phyloP scores from a whole-genome alignment of 1,140 invertebrate genomes.

The Cherax quadricarinatus region DNA sequence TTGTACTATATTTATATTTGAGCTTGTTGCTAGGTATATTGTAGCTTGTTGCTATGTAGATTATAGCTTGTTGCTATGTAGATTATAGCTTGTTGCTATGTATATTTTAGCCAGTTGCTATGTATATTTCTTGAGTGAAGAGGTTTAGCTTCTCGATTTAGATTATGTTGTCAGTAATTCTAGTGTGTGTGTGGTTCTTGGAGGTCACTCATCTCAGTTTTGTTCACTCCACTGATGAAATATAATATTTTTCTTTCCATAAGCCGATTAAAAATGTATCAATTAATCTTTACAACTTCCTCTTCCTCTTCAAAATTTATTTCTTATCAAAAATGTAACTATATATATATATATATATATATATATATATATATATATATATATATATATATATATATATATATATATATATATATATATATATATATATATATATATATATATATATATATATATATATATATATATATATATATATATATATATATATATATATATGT shows the following conservation, averaged over 20 bases:
- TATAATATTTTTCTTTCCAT: background rate
- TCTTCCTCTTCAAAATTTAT: background rate
- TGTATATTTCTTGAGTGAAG: no score
- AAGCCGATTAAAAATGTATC: background rate
- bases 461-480: background rate
- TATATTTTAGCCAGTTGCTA: no score
- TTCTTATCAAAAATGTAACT: background rate
- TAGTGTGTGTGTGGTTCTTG: no score
- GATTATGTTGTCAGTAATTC: no score
- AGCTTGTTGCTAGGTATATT: no score
- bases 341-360: constrained; percentile 3
- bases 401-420: background rate
- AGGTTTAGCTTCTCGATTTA: no score
- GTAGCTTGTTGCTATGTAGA: no score
- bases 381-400: constrained; percentile 24
- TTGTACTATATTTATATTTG: no score
- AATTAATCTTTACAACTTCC: background rate
- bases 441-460: background rate
- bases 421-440: background rate
- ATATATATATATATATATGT: background rate
- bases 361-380: constrained; percentile 3
- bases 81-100: no score
- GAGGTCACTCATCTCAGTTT: background rate
- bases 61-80: no score
- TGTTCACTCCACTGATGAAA: background rate